phyloP scores from a whole-genome alignment of 2,797 vertebrate genomes.

The Chelidonichthys spinosus region DNA sequence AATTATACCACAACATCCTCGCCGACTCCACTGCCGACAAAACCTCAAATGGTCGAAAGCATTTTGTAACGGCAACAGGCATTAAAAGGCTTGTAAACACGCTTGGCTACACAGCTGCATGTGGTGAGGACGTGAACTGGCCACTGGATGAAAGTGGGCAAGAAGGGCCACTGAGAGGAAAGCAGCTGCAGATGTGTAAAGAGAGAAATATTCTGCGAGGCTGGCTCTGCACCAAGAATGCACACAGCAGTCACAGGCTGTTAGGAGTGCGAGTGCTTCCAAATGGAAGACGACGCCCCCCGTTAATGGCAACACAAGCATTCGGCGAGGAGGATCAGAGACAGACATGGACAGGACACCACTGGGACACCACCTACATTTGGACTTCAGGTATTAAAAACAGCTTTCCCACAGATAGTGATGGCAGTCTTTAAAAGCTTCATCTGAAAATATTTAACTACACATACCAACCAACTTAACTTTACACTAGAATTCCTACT shows the following conservation, averaged over 20 bases:
- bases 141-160: slow-evolving; percentile 29
- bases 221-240: slow-evolving; percentile 79
- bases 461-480: not conserved
- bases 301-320: slow-evolving; percentile 74
- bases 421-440: not conserved
- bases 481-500: not conserved
- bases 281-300: slow-evolving; percentile 63
- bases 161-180: slow-evolving; percentile 34
- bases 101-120: slow-evolving; percentile 27
- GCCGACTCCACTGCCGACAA: not conserved
- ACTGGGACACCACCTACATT: slow-evolving; percentile 14
- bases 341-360: slow-evolving; percentile 24
- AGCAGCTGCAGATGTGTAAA: slow-evolving; percentile 76
- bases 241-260: slow-evolving; percentile 75
- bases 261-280: slow-evolving; percentile 69
- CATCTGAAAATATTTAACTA: not conserved
- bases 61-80: slow-evolving; percentile 25
- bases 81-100: slow-evolving; percentile 45
- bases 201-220: slow-evolving; percentile 68
- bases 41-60: slow-evolving; percentile 31
- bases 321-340: slow-evolving; percentile 43
- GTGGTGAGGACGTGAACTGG: slow-evolving; percentile 20
- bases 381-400: not conserved
- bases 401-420: not conserved
- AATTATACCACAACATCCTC: slow-evolving; percentile 9